Evolutionary conservation across 1,140 invertebrate genomes (phyloP), one percentile per base, ranked within the genome.

Genomic region (Cydia amplana): DNA sequence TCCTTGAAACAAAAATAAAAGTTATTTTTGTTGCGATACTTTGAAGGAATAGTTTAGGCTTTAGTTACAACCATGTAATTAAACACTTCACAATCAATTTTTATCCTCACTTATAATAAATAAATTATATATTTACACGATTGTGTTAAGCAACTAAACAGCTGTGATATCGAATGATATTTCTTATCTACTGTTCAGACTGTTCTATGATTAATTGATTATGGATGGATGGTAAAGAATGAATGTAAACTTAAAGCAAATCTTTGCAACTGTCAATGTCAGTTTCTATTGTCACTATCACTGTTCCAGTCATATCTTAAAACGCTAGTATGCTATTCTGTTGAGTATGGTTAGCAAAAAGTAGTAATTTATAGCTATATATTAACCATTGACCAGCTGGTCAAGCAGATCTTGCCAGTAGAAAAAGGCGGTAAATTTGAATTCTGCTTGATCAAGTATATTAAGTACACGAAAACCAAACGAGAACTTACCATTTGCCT

Each of bases 401-500:
- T n/a, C n/a, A n/a, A n/a, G n/a, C n/a, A n/a, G n/a, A n/a, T n/a
- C n/a, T n/a, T n/a, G n/a, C n/a, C n/a, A n/a, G n/a, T n/a, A n/a
- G n/a, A n/a, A n/a, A n/a, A n/a, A n/a, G n/a, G n/a, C n/a, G n/a
- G n/a, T n/a, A n/a, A n/a, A n/a, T n/a, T n/a, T n/a, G n/a, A n/a
- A n/a, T n/a, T n/a, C n/a, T n/a, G n/a, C n/a, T n/a, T n/a, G n/a
- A n/a, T n/a, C n/a, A n/a, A n/a, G n/a, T n/a, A 46, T 9, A 18
- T 43, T 6, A 67, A 32, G 60, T 51, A 82, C 81, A 43, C 40
- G 9, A 43, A 43, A 43, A 43, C 1, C 1, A 46, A 14, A 14
- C 43, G 1, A 14, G 9, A 55, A 60, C 55, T 84, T 82, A 91
- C 90, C 88, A 89, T 86, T 78, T 89, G 81, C 74, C 80, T 85